phyloP scores from a whole-genome alignment of 2,113 vertebrate genomes.

The Spheniscus mendiculus region DNA sequence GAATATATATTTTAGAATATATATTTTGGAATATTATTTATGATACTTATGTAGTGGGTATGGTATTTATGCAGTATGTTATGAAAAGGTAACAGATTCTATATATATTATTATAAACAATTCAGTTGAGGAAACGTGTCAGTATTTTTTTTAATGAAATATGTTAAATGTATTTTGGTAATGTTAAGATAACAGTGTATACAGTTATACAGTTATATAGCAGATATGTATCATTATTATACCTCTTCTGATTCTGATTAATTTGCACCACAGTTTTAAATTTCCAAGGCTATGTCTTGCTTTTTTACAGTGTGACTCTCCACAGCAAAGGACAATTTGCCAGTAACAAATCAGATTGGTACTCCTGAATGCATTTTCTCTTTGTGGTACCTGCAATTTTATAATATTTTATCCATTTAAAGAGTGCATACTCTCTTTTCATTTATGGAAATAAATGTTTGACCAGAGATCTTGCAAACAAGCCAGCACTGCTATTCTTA shows the following conservation, averaged over 20 bases:
- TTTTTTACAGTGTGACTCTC: not conserved
- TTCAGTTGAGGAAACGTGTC: not conserved
- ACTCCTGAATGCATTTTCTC: not conserved
- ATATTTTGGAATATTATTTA: not conserved
- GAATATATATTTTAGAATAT: not conserved
- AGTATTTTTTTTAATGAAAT: not conserved
- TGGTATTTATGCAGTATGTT: not conserved
- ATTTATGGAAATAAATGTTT: not conserved
- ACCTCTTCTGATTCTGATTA: not conserved
- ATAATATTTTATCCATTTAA: not conserved
- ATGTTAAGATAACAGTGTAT: not conserved
- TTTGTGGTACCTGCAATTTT: not conserved
- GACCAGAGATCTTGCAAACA: not conserved
- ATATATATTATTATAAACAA: not conserved
- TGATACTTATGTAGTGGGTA: not conserved
- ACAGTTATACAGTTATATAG: not conserved
- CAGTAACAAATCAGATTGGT: not conserved
- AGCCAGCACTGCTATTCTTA: not conserved
- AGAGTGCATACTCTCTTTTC: not conserved
- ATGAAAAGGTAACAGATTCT: not conserved
- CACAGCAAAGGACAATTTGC: not conserved
- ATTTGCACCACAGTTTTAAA: not conserved
- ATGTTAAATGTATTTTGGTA: not conserved
- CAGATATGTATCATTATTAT: not conserved
- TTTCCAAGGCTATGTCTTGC: not conserved